These are phyloP conservation scores for Xanthia icteritia DNA, from an alignment of 2,888 invertebrate species.

Conservation along the genomic window DNA sequence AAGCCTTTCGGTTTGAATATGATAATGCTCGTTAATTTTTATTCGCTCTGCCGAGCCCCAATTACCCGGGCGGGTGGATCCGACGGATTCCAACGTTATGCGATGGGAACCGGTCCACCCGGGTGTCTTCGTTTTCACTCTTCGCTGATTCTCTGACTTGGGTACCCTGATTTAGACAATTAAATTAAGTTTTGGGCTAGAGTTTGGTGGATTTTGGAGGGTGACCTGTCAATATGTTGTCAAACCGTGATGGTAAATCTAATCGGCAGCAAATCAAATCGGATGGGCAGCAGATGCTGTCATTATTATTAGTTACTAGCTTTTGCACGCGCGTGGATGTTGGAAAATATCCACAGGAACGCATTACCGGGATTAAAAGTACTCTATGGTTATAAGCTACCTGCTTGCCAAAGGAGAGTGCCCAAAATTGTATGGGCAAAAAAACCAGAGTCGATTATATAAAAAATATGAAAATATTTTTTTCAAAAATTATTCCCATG, in stretches of 20 bases:
- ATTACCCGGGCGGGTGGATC: conserved; percentile 76
- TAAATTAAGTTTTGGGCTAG: conserved; percentile 64
- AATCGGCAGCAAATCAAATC: too few species aligned
- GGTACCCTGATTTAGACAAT: conserved; percentile 67
- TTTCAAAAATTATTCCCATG: too few species aligned
- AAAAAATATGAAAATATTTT: too few species aligned
- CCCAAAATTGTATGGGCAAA: too few species aligned
- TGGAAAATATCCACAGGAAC: too few species aligned
- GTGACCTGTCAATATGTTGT: conserved; percentile 36
- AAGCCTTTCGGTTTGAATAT: conserved; percentile 74
- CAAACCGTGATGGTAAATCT: neutral
- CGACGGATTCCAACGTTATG: conserved; percentile 65
- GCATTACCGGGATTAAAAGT: too few species aligned
- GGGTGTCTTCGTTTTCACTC: conserved; percentile 71
- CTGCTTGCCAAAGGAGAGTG: too few species aligned
- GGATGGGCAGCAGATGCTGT: neutral
- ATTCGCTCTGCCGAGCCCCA: conserved; percentile 79
- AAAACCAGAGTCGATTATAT: too few species aligned
- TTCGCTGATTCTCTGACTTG: conserved; percentile 67
- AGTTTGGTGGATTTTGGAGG: conserved; percentile 34
- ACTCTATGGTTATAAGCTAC: too few species aligned
- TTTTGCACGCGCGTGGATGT: too few species aligned
- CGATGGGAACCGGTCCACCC: conserved; percentile 73
- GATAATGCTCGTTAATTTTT: conserved; percentile 79
- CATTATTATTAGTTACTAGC: neutral